phyloP scores from a whole-genome alignment of 2,797 vertebrate species.

The Carduelis carduelis region DNA sequence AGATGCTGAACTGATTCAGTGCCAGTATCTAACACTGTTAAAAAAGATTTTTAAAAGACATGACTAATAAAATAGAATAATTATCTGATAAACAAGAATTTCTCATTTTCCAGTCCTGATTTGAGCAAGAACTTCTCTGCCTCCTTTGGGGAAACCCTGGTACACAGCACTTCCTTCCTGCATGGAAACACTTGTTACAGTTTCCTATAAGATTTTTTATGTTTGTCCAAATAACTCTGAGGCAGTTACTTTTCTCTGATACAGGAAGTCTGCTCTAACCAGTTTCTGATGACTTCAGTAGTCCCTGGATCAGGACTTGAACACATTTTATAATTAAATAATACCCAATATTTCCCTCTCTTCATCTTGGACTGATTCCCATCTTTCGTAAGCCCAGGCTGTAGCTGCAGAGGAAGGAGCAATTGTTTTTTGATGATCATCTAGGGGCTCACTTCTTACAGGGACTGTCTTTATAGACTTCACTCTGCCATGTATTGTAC shows the following conservation, averaged over 20 bases:
- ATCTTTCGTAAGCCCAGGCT: fast-evolving
- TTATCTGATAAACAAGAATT: background rate
- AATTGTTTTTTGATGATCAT: background rate
- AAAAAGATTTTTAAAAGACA: background rate
- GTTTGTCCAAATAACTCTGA: background rate
- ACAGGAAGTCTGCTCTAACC: background rate
- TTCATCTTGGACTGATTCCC: background rate
- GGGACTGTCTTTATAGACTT: background rate
- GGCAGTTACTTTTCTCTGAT: background rate
- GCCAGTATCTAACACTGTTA: background rate
- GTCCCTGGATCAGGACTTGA: background rate
- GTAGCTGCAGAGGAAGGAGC: background rate
- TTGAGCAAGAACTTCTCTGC: background rate
- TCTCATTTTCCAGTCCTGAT: background rate
- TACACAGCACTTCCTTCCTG: background rate
- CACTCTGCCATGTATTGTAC: background rate
- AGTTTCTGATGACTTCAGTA: background rate
- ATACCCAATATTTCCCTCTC: background rate
- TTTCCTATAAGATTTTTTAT: background rate
- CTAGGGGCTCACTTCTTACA: background rate
- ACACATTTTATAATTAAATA: background rate
- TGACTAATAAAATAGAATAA: background rate
- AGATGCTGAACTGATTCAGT: background rate
- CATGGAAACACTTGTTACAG: background rate
- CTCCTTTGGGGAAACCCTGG: background rate